Evolutionary conservation across 2,888 invertebrate species (phyloP), one percentile per base, ranked within the genome.

Genomic region (Leistus spinibarbis): DNA sequence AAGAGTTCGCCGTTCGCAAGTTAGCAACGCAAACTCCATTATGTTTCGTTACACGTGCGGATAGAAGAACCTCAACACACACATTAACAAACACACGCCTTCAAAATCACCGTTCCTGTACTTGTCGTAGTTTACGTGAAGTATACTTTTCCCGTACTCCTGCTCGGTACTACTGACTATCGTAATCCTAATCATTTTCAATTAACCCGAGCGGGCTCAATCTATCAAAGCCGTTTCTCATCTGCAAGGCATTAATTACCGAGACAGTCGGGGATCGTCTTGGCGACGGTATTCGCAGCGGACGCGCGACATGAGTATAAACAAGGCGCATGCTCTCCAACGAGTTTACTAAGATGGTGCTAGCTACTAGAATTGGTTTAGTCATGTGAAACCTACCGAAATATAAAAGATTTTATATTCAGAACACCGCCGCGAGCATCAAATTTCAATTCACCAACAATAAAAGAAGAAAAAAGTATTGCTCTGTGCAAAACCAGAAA

Each of bases 111-210:
- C 16, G 10, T 57, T 57, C 19, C 19, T 16, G 19, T 57, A 57
- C 19, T 57, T 10, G 19, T 57, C 10, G 60, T 60, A 22, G 27
- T 10, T 62, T 53, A 70, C 70, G 40, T 5, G 62, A 40, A 20
- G 24, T 20, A 71, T 24, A 64, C 64, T 64, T 23, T 71, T 53
- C 40, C 17, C 24, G 9, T 17, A 16, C 17, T 22, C 53, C 27
- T 19, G 62, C 60, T 62, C 27, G 60, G 19, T 23, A 64, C 23
- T 71, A 70, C 76, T n/a, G n/a, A n/a, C n/a, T 70, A 64, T 63
- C 72, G 66, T 68, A 70, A 68, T 74, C 66, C 67, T 72, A 67
- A 76, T 78, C 76, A 76, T 78, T 78, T 77, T 78, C 77, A 76
- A 77, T 78, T 73, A 76, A 69, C 69, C 74, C 62, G 69, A 63